A percentile compares a stretch with the other conserved stretches of the same genome.
phyloP scores from a whole-genome alignment of 2,797 vertebrate species.

The Clamator glandarius region DNA sequence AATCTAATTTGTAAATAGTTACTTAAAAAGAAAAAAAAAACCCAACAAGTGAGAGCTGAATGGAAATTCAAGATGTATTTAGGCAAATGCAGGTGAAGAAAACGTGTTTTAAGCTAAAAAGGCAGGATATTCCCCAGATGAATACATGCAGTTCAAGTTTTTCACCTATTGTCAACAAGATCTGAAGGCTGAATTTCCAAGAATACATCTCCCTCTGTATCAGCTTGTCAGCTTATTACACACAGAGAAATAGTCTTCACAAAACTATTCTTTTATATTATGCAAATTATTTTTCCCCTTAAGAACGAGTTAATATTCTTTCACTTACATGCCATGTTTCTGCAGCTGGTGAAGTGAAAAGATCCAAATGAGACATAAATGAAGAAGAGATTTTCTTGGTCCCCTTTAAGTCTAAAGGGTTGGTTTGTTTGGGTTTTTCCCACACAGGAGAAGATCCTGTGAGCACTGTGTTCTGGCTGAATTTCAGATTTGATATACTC shows the following conservation, averaged over 20 bases:
- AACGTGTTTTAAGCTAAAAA: not conserved
- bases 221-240: not conserved
- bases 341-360: not conserved
- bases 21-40: not conserved
- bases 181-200: constrained; percentile 26
- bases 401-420: not conserved
- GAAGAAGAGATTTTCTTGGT: not conserved
- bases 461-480: not conserved
- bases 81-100: not conserved
- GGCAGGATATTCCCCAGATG: not conserved
- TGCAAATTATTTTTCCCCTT: not conserved
- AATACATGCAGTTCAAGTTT: not conserved
- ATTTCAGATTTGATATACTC: not conserved
- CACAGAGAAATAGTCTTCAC: not conserved
- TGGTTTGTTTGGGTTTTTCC: not conserved
- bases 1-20: constrained; percentile 67
- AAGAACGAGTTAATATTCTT: not conserved
- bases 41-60: not conserved
- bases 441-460: not conserved
- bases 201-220: not conserved
- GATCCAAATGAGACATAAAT: not conserved
- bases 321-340: not conserved
- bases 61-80: not conserved
- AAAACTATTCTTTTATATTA: not conserved
- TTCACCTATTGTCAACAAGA: not conserved